Evolutionary conservation across 2,888 invertebrate genomes (phyloP), one percentile per base, ranked within the genome.

Genomic region (Drosophila leonis): DNA sequence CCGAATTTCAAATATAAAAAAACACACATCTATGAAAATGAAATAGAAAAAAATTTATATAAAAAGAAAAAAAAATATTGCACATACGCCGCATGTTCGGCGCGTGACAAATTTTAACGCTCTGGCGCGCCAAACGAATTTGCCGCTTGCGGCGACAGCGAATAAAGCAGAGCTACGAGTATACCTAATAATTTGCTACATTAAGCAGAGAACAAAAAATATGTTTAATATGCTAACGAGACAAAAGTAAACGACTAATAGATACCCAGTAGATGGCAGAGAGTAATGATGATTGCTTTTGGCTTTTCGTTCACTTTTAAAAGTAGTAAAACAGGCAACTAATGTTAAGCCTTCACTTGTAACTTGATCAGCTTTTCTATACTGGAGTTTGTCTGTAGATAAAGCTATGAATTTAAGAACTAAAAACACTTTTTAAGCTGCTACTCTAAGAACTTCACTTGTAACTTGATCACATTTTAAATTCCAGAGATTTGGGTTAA

Each of bases 31-130:
- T 37, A 37, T n/a, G 54, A 54, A 39, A 39, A 54, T 37, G 2
- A 54, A 54, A 39, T 54, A n/a, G 0, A 65, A 37, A 8, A 54
- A 5, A 10, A 18, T 10, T 13, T 35, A 15, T 35, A 5, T 12
- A 51, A 10, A 78, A 67, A 68, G n/a, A 67, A 13, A 24, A 48
- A 13, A 44, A 20, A 35, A 37, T 37, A 6, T 78, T 69, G 63
- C 79, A 72, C 79, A 88, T 83, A 87, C 82, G 78, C 78, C 71
- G 46, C 70, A 42, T 87, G 64, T 72, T 62, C 63, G 49, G 31
- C 88, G 84, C 88, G 85, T 89, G 90, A 85, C 90, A 87, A 82
- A 87, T 89, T 85, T 89, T 74, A 87, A 85, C 88, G 85, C 90
- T 88, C 72, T 84, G 75, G 33, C 88, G 90, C 85, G 66, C 68